Evolutionary conservation across 2,797 vertebrate species (phyloP).

Genomic region (Heterohyrax brucei): DNA sequence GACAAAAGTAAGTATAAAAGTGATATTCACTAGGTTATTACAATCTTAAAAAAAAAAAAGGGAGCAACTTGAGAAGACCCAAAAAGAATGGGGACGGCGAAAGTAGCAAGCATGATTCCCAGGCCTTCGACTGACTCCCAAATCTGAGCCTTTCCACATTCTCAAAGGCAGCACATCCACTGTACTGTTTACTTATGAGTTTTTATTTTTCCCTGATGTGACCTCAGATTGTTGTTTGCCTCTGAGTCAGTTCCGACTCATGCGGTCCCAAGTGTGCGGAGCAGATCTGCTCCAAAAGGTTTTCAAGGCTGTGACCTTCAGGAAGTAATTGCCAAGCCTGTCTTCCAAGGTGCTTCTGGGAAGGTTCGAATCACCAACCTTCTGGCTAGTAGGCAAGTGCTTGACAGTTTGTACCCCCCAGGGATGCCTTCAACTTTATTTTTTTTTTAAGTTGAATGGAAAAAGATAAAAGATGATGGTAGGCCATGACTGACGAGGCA

Average conservation of each 20-base stretch:
- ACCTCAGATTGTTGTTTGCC: background rate
- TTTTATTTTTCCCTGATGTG: background rate
- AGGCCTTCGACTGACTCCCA: background rate
- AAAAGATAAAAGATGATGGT: background rate
- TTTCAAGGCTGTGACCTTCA: background rate
- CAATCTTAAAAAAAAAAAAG: background rate
- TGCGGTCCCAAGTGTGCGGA: background rate
- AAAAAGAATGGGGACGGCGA: background rate
- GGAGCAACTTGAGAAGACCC: background rate
- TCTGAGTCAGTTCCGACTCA: too few relatives aligned
- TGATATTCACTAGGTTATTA: constrained; percentile 3
- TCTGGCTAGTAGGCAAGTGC: background rate
- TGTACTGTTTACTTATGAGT: background rate
- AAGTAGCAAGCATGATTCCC: background rate
- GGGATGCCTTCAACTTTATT: background rate
- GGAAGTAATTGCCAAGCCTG: background rate
- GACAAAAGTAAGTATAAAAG: constrained; percentile 52
- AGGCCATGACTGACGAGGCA: background rate
- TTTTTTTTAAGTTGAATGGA: background rate
- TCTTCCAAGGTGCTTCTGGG: background rate
- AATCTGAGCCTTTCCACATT: background rate
- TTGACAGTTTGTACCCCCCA: background rate
- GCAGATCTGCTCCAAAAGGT: background rate
- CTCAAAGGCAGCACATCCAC: background rate
- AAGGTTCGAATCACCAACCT: background rate